Evolutionary conservation across 2,113 vertebrate genomes (phyloP).

Genomic region (Onychorhynchus coronatus): DNA sequence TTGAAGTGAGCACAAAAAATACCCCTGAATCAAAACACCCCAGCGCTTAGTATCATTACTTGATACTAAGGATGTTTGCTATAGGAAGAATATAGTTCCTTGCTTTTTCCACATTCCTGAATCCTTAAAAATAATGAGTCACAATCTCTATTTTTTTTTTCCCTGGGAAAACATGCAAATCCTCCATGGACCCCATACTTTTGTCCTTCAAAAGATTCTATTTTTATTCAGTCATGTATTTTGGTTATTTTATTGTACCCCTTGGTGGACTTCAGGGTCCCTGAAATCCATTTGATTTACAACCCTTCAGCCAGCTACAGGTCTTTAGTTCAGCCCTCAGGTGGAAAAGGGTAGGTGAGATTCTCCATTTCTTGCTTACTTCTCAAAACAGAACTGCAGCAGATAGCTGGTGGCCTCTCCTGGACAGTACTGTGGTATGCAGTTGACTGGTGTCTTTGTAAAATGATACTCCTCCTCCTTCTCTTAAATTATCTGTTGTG

Average conservation of each 20-base stretch:
- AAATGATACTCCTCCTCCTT: neutral
- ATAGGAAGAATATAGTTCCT: neutral
- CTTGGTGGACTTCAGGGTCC: neutral
- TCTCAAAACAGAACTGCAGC: neutral
- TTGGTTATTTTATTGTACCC: neutral
- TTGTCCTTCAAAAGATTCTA: neutral
- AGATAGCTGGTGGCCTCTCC: neutral
- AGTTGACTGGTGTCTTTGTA: neutral
- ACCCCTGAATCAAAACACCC: neutral
- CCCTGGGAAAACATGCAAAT: neutral
- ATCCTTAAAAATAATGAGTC: neutral
- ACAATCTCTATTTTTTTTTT: too few species aligned
- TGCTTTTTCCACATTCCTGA: neutral
- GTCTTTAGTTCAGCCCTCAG: neutral
- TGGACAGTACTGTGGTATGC: rapidly evolving
- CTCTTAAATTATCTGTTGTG: neutral
- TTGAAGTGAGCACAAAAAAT: neutral
- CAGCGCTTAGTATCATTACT: neutral
- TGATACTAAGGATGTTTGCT: neutral
- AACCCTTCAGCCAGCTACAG: rapidly evolving
- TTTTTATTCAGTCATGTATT: neutral
- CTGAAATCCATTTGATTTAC: neutral
- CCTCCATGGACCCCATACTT: neutral
- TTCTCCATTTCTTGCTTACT: neutral
- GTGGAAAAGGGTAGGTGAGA: neutral